These are phyloP conservation scores for Acleris sparsana DNA, from an alignment of 2,888 invertebrate genomes.

Conservation along the genomic window DNA sequence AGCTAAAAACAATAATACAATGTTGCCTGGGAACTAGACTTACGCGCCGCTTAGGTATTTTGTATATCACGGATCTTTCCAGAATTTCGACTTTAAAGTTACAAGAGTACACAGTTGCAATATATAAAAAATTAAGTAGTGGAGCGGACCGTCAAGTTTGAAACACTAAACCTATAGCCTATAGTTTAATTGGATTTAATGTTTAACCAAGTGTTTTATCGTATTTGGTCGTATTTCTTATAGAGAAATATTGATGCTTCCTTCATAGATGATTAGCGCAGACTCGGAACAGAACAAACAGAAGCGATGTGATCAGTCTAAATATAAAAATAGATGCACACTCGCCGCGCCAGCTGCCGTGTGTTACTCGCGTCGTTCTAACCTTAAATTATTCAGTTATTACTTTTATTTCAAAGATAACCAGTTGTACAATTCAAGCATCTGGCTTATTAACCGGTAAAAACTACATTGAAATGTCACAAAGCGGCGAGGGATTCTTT, in stretches of 20 bases:
- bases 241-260: slow-evolving; percentile 8
- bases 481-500: slow-evolving; percentile 80
- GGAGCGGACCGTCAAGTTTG: too few species aligned
- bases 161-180: neutral
- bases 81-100: slow-evolving; percentile 23
- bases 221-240: neutral
- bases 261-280: slow-evolving; percentile 15
- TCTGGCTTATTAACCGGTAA: neutral
- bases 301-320: slow-evolving; percentile 65
- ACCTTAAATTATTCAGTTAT: slow-evolving; percentile 50
- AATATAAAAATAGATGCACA: slow-evolving; percentile 73
- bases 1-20: slow-evolving; percentile 15
- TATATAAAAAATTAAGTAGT: too few species aligned
- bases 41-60: too few species aligned
- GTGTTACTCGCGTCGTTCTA: slow-evolving; percentile 60
- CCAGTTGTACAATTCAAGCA: neutral
- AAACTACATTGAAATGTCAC: slow-evolving; percentile 56
- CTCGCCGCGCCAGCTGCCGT: slow-evolving; percentile 50
- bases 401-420: slow-evolving; percentile 7
- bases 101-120: neutral
- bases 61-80: slow-evolving; percentile 16
- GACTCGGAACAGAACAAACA: slow-evolving; percentile 46
- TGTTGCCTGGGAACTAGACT: slow-evolving; percentile 6
- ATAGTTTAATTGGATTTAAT: neutral
- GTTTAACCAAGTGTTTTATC: neutral